phyloP scores from a whole-genome alignment of 2,888 invertebrate genomes.

The Capitulum mitella region DNA sequence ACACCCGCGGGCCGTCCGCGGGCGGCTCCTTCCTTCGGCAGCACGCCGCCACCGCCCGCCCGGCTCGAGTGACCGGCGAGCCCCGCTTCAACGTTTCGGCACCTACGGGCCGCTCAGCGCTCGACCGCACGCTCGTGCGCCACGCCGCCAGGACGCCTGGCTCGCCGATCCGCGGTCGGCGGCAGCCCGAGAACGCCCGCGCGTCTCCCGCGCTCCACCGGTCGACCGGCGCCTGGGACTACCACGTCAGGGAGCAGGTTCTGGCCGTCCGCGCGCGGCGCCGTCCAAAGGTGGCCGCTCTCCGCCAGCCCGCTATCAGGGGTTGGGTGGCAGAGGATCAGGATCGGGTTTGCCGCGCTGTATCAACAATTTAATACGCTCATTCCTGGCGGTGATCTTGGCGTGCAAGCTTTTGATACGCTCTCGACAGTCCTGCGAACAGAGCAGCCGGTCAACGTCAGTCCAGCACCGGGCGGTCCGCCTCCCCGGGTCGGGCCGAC shows the following conservation, averaged over 20 bases:
- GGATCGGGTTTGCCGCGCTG: slow-evolving; percentile 68
- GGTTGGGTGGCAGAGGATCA: slow-evolving; percentile 28
- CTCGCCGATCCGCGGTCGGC: no score
- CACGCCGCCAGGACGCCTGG: no score
- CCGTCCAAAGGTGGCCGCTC: neutral
- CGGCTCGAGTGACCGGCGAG: no score
- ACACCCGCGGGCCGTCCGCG: no score
- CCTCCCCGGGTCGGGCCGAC: neutral
- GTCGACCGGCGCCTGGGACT: no score
- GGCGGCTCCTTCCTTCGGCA: no score
- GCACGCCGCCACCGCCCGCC: no score
- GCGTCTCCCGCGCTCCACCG: no score
- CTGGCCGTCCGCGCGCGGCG: neutral
- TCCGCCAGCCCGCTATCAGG: neutral
- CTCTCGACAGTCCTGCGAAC: slow-evolving; percentile 67
- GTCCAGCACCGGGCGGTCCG: neutral
- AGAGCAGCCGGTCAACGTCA: neutral
- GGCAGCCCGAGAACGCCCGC: no score
- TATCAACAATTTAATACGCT: slow-evolving; percentile 77
- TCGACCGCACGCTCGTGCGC: no score
- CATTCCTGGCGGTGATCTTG: slow-evolving; percentile 77
- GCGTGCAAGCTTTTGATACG: slow-evolving; percentile 75
- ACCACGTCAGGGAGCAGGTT: neutral
- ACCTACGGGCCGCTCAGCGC: no score
- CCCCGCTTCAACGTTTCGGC: no score